Percentiles rank a stretch among this genome's conserved stretches.
Conservation (phyloP, 2,888 invertebrate species). For the Chromoteleia sp. region DNA sequence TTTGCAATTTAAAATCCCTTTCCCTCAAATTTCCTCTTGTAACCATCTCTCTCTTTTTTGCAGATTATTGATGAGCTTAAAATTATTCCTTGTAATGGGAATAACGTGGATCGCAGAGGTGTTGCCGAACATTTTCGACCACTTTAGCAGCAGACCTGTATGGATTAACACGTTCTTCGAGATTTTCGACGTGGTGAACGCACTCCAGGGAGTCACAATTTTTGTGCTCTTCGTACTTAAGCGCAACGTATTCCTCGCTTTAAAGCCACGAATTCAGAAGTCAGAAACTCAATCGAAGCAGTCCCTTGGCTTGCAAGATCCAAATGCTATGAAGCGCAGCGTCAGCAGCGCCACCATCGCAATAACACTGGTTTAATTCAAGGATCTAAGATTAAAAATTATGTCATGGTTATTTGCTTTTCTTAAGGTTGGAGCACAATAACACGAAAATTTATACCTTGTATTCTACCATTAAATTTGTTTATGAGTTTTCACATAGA, state of each 20-base stretch:
- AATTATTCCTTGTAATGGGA: slow-evolving; percentile 92
- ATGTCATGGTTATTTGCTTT: no score
- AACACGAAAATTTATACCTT: no score
- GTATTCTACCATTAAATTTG: no score
- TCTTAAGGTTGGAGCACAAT: no score
- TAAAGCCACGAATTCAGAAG: slow-evolving; percentile 84
- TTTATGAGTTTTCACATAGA: no score
- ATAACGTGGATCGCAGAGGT: slow-evolving; percentile 90
- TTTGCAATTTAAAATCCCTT: no score
- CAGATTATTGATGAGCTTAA: slow-evolving; percentile 90
- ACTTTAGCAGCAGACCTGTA: slow-evolving; percentile 62
- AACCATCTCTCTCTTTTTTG: slow-evolving; percentile 70
- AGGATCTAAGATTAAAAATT: no score
- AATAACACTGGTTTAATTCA: slow-evolving; percentile 74
- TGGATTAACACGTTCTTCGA: slow-evolving; percentile 80
- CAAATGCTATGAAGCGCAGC: slow-evolving; percentile 75
- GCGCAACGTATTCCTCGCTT: slow-evolving; percentile 87
- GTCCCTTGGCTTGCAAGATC: slow-evolving; percentile 74
- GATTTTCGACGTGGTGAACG: slow-evolving; percentile 88
- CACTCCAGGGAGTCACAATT: slow-evolving; percentile 90
- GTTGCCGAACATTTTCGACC: slow-evolving; percentile 81
- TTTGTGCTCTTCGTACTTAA: slow-evolving; percentile 89
- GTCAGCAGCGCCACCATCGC: slow-evolving; percentile 78
- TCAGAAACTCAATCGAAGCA: slow-evolving; percentile 37
- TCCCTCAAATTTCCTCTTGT: no score